These are phyloP conservation scores for Corbicula japonica DNA, from an alignment of 2,888 invertebrate genomes.

Conservation along the genomic window DNA sequence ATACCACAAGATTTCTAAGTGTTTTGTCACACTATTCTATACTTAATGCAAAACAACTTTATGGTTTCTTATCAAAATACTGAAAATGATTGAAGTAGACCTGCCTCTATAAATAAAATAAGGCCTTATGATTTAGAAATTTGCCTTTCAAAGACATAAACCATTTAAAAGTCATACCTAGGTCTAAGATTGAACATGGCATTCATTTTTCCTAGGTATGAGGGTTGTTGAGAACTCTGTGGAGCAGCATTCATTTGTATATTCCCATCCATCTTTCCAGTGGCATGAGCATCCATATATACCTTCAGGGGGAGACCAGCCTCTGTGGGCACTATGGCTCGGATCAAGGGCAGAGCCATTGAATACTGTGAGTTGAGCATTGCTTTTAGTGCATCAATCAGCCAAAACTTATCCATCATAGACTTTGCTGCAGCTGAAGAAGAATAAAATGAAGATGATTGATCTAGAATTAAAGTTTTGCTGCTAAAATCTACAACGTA, in stretches of 20 bases:
- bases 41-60: too few relatives aligned
- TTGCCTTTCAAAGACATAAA: too few relatives aligned
- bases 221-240: neutral
- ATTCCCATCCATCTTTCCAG: constrained; percentile 62
- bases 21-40: too few relatives aligned
- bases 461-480: too few relatives aligned
- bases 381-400: constrained; percentile 30
- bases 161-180: constrained; percentile 61
- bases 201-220: constrained; percentile 29
- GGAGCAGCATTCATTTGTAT: constrained; percentile 10
- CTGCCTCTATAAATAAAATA: too few relatives aligned
- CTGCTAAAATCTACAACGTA: too few relatives aligned
- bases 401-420: constrained; percentile 11
- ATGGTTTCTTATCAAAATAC: too few relatives aligned
- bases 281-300: constrained; percentile 50
- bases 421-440: too few relatives aligned
- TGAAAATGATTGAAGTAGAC: too few relatives aligned
- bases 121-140: too few relatives aligned
- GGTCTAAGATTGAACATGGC: constrained; percentile 41
- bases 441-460: too few relatives aligned
- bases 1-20: too few relatives aligned
- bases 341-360: constrained; percentile 38
- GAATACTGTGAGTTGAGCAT: constrained; percentile 39
- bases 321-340: constrained; percentile 65
- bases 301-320: constrained; percentile 71